Percentiles rank a stretch among this genome's conserved stretches.
phyloP scores from a whole-genome alignment of 2,113 vertebrate genomes.

The Phalacrocorax carbo region DNA sequence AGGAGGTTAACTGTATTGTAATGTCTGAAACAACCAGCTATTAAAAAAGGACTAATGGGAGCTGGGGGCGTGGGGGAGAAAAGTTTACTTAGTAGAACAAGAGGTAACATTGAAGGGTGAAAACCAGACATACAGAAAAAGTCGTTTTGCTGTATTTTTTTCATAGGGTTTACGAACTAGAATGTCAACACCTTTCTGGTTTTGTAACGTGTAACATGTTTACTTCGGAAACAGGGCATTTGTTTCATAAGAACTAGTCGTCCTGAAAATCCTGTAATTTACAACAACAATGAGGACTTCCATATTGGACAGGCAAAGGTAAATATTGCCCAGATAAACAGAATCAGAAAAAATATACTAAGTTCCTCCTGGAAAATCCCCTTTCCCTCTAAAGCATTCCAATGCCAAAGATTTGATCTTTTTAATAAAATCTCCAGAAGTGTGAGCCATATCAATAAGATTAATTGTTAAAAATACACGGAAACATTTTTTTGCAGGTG shows the following conservation, averaged over 20 bases:
- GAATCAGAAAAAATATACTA: neutral
- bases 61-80: neutral
- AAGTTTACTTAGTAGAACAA: neutral
- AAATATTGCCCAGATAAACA: neutral
- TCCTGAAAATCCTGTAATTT: slow-evolving; percentile 88
- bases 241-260: slow-evolving; percentile 95
- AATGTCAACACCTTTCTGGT: neutral
- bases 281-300: slow-evolving; percentile 92
- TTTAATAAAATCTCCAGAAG: neutral
- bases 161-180: neutral
- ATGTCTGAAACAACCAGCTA: neutral
- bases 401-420: neutral
- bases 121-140: neutral
- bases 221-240: slow-evolving; percentile 79
- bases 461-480: neutral
- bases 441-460: neutral
- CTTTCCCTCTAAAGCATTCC: neutral
- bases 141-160: neutral
- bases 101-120: neutral
- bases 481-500: slow-evolving; percentile 73
- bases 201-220: neutral
- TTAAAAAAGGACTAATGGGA: neutral
- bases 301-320: slow-evolving; percentile 93
- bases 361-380: neutral
- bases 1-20: neutral